Percentiles rank a stretch among this genome's conserved stretches.
phyloP scores from a whole-genome alignment of 2,113 vertebrate species.

The Corydoras sp. region DNA sequence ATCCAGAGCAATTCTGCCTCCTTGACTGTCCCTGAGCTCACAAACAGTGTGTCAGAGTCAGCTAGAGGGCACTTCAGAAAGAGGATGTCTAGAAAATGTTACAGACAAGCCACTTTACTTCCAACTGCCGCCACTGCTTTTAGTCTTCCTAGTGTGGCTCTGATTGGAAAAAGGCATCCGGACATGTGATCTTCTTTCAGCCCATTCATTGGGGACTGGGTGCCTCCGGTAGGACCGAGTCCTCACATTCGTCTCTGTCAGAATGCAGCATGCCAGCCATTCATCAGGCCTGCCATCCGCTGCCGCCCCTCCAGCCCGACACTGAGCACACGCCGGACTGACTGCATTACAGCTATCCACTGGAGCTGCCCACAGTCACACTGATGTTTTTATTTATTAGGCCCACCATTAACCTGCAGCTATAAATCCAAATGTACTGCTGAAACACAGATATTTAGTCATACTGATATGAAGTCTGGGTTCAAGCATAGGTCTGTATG shows the following conservation, averaged over 20 bases:
- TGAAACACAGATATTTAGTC: slow-evolving; percentile 37
- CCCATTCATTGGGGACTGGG: slow-evolving; percentile 55
- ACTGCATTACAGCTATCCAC: slow-evolving; percentile 68
- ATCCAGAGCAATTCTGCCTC: slow-evolving; percentile 24
- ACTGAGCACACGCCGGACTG: slow-evolving; percentile 63
- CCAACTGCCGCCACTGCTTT: slow-evolving; percentile 40
- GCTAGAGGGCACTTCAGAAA: slow-evolving; percentile 23
- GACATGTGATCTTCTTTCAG: slow-evolving; percentile 55
- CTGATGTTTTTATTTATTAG: slow-evolving; percentile 75
- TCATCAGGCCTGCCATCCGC: slow-evolving; percentile 72
- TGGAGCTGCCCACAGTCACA: slow-evolving; percentile 53
- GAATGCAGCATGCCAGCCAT: slow-evolving; percentile 60
- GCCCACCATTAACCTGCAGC: slow-evolving; percentile 68
- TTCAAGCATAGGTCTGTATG: slow-evolving; percentile 17
- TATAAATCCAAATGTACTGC: slow-evolving; percentile 63
- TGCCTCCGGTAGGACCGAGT: slow-evolving; percentile 58
- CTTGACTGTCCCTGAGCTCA: slow-evolving; percentile 17
- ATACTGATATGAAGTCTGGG: slow-evolving; percentile 30
- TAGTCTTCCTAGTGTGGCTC: slow-evolving; percentile 43
- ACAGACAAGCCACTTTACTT: slow-evolving; percentile 14
- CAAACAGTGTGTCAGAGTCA: slow-evolving; percentile 4
- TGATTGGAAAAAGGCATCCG: slow-evolving; percentile 50
- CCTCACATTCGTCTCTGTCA: slow-evolving; percentile 82
- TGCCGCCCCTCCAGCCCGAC: slow-evolving; percentile 67
- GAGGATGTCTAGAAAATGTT: slow-evolving; percentile 8